Percentiles rank a stretch among this genome's conserved stretches.
Conservation (phyloP, 2,113 vertebrate species). For the Hemichromis elongatus region DNA sequence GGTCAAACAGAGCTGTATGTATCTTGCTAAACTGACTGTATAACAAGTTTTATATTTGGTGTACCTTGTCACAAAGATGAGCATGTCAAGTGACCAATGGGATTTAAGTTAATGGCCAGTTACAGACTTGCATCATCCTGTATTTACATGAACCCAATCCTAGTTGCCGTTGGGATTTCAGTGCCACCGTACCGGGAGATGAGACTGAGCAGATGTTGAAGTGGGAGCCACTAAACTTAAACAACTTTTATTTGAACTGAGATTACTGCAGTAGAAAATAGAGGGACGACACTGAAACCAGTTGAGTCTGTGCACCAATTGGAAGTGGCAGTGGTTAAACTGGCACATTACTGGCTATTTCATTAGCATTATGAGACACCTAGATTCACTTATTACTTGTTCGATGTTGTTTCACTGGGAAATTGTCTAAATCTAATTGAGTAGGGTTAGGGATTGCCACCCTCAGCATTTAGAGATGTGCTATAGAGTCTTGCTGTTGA, state of each 20-base stretch:
- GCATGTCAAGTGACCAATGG: not conserved
- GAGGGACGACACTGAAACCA: not conserved
- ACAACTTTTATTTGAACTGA: not conserved
- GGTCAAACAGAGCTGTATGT: not conserved
- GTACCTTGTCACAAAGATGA: not conserved
- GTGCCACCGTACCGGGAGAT: not conserved
- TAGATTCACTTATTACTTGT: not conserved
- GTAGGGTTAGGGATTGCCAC: not conserved
- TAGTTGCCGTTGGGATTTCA: not conserved
- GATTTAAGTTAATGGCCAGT: not conserved
- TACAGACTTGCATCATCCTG: not conserved
- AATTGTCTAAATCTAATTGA: not conserved
- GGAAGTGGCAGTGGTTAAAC: not conserved
- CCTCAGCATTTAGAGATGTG: not conserved
- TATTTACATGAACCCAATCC: not conserved
- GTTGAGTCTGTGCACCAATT: rapidly evolving
- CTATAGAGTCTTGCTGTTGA: not conserved
- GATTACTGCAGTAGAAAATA: not conserved
- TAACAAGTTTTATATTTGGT: not conserved
- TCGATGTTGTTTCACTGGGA: not conserved
- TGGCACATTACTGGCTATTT: not conserved
- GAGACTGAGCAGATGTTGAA: not conserved
- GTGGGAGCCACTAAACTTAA: not conserved
- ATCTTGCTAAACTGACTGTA: not conserved
- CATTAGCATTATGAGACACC: not conserved